Percentiles rank a stretch among this genome's conserved stretches.
Conservation (phyloP, 2,797 vertebrate species). For the Anableps anableps region DNA sequence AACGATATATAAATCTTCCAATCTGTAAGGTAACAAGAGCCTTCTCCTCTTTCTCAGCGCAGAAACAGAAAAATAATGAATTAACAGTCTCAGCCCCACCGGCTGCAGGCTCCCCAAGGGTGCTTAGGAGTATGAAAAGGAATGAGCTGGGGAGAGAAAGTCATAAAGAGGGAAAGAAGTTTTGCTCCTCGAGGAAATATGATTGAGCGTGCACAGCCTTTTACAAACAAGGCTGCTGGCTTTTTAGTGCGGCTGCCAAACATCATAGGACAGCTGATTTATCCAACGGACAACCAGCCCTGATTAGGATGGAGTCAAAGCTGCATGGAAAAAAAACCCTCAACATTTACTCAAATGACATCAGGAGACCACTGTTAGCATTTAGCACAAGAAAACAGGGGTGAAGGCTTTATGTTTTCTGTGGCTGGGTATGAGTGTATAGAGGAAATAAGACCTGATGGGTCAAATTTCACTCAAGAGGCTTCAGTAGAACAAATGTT, state of each 20-base stretch:
- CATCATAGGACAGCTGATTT: constrained; percentile 81
- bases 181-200: constrained; percentile 74
- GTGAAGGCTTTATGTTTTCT: constrained; percentile 6
- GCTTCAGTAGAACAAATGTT: constrained; percentile 5
- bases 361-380: constrained; percentile 50
- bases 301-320: constrained; percentile 72
- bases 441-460: constrained; percentile 10
- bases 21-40: constrained; percentile 65
- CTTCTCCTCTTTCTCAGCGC: constrained; percentile 61
- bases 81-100: constrained; percentile 72
- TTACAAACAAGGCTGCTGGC: constrained; percentile 73
- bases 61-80: constrained; percentile 80
- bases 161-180: constrained; percentile 54
- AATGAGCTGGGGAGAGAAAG: constrained; percentile 48
- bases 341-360: constrained; percentile 74
- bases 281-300: constrained; percentile 71
- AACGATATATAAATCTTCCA: constrained; percentile 75
- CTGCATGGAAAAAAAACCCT: constrained; percentile 45
- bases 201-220: constrained; percentile 74
- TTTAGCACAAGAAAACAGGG: constrained; percentile 32
- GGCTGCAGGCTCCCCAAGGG: constrained; percentile 71
- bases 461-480: constrained; percentile 16
- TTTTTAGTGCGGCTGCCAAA: constrained; percentile 80
- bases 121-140: constrained; percentile 45
- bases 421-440: constrained; percentile 9